Base-by-base conservation (phyloP, 2,797 vertebrate genomes). In the Heteromormyrus szaboi region DNA sequence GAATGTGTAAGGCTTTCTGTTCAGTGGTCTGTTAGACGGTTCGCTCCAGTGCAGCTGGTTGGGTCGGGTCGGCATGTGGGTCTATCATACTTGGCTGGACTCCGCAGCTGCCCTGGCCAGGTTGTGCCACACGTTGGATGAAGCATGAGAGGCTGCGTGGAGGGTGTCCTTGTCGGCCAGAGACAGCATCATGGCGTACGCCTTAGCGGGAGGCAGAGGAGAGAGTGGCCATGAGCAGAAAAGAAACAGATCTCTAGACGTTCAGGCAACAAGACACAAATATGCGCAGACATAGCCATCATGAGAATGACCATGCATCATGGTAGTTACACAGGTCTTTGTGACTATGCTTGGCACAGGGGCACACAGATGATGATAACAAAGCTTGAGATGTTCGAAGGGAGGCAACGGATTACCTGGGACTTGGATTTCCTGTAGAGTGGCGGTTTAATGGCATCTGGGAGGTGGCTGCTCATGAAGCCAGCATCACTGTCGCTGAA, bases 341-440 rank as follows among this genome's bases (percentile, higher is more conserved):
- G 68, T 72, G 41, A 81, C 17, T 81, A 9, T 9, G 19, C 37
- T 79, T 1, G 17, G 72, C 72, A 79, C 17, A 44, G 76, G 19
- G 76, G 41, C 6, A 2, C 33, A 46, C 17, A 46, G 17, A 22
- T 17, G 41, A 19, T 81, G 37, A 2, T 6, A 46, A 81, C 76
- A 46, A 22, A 46, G 41, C 41, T 11, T 50, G 14, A 37, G 33
- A 62, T 44, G 29, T 25, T 37, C 46, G 37, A 59, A n/a, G 7
- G 14, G 56, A 51, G 83, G 50, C 37, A 3, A 33, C 0, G 5
- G 4, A 7, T 92, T 96, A 99, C 99, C 98, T 99, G 99, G 94
- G 99, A 99, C 95, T 99, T 99, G 88, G 98, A 99, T 95, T 99
- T 98, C 95, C 98, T 97, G 95, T 98, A 99, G 90, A 99, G 95